Conservation (phyloP, 2,888 invertebrate genomes). For the Eurytoma californica region DNA sequence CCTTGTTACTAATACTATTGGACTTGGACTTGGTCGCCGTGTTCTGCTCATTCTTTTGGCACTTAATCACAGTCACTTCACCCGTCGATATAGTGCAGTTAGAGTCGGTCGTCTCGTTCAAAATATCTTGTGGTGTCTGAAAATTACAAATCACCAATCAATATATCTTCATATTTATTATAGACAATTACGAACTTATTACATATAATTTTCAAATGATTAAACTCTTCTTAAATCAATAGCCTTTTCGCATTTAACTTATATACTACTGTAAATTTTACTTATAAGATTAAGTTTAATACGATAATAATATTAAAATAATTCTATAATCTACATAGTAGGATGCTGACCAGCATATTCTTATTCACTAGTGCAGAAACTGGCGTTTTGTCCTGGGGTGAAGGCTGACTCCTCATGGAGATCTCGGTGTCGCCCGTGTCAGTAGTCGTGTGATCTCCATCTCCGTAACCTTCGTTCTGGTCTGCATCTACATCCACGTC, state of each 20-base stretch:
- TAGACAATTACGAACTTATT: too few species aligned
- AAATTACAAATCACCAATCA: conserved; percentile 3
- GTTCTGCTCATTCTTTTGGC: conserved; percentile 60
- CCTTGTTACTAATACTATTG: conserved; percentile 58
- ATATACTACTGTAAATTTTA: neutral
- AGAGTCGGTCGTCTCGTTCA: conserved; percentile 58
- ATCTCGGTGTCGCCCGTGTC: conserved; percentile 79
- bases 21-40: conserved; percentile 58
- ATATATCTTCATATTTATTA: neutral
- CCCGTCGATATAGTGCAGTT: conserved; percentile 59
- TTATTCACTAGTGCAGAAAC: conserved; percentile 70
- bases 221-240: neutral
- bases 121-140: conserved; percentile 57
- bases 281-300: too few species aligned
- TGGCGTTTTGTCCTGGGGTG: conserved; percentile 59
- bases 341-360: conserved; percentile 58
- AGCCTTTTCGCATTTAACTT: neutral
- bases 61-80: conserved; percentile 66
- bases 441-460: conserved; percentile 78
- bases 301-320: too few species aligned
- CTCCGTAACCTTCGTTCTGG: conserved; percentile 68
- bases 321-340: too few species aligned
- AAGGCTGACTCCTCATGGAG: conserved; percentile 77
- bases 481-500: conserved; percentile 76
- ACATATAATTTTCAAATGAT: too few species aligned